Base-by-base conservation (phyloP, 2,113 vertebrate genomes). In the Pelobates fuscus region DNA sequence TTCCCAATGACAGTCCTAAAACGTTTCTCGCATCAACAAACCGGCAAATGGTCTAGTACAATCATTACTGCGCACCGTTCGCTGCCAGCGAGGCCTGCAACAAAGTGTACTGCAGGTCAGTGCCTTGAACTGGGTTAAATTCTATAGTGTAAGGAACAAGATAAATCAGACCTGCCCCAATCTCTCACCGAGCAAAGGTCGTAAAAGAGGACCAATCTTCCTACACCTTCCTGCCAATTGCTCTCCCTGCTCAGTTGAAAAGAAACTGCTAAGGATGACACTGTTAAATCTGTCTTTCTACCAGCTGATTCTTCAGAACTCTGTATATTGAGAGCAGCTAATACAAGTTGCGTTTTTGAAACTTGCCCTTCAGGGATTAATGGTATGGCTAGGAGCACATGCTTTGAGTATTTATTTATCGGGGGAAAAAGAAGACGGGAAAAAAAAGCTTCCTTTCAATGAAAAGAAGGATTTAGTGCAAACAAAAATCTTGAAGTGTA, bases 211-310 rank as follows among this genome's bases (percentile, higher is more conserved):
- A 86, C 37, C 57, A 70, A 77, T 82, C 82, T 57, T 78, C 30
- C 82, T 88, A 84, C 80, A 86, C 91, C 88, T 89, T 86, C 82
- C 84, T 89, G 86, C 89, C 88, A 89, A 70, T 72, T 82, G 80
- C 82, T 81, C 61, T 85, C 79, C 84, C 82, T 81, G 80, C 58
- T 0, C 21, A 79, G 86, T 90, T 88, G 87, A 86, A 81, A 88
- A 84, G 81, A 81, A 89, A 81, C 84, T 83, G 75, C 81, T 86
- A 68, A 79, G 79, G 82, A 66, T 86, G 86, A 90, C 82, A 80
- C 81, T 81, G 75, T 43, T 54, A 84, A 85, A 87, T 80, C 82
- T 72, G 82, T 84, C 59, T 60, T 67, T 70, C 81, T 82, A 81
- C 82, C 83, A 82, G 84, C 78, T 88, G 88, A 84, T 85, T 89